phyloP scores from a whole-genome alignment of 2,113 vertebrate genomes.

The Elgaria multicarinata region DNA sequence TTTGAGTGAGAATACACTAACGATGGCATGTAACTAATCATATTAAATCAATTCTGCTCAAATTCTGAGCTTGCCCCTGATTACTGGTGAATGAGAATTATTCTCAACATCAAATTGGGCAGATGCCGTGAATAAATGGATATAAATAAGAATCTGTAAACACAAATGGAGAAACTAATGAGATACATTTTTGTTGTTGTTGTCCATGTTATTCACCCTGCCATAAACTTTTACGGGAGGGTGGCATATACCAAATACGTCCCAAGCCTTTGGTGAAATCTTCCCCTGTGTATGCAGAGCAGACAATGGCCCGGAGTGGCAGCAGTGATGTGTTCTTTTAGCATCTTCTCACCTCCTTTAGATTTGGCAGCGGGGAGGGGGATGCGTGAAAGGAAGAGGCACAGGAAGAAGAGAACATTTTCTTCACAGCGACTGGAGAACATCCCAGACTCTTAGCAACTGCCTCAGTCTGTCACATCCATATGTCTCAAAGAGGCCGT shows the following conservation, averaged over 20 bases:
- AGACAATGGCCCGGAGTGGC: neutral
- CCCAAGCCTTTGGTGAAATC: neutral
- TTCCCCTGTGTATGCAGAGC: neutral
- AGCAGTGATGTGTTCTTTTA: neutral
- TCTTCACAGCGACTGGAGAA: conserved; percentile 4
- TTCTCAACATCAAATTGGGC: neutral
- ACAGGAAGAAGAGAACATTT: neutral
- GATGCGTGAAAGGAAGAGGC: conserved; percentile 16
- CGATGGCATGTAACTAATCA: neutral
- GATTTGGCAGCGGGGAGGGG: neutral
- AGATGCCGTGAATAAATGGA: neutral
- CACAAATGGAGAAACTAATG: neutral
- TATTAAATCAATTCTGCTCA: conserved; percentile 12
- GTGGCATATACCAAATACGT: neutral
- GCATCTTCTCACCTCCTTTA: neutral
- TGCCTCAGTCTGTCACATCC: neutral
- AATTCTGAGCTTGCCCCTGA: neutral
- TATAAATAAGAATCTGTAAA: conserved; percentile 15
- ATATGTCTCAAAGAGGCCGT: neutral
- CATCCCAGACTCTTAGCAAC: neutral
- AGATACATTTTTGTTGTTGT: neutral
- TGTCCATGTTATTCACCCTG: neutral
- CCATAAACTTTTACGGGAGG: neutral
- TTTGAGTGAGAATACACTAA: neutral
- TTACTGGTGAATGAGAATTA: neutral